Evolutionary conservation across 2,888 invertebrate species (phyloP).

Genomic region (Phyto melanocephala): DNA sequence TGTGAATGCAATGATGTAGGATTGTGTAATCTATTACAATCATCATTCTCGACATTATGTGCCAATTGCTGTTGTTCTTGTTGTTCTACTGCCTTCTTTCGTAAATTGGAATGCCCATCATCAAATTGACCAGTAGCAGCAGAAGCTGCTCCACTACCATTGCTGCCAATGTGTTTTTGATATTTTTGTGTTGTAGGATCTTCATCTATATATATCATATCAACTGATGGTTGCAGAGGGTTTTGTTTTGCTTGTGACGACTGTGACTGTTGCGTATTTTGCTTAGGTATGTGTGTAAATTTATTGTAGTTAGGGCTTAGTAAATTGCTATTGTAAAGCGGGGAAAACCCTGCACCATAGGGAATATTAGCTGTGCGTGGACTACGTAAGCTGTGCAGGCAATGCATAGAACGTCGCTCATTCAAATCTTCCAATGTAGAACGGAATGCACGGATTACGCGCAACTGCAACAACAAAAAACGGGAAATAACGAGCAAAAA

Average conservation of each 20-base stretch:
- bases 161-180: conserved; percentile 67
- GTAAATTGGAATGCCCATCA: neutral
- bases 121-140: neutral
- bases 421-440: conserved; percentile 99
- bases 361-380: conserved; percentile 81
- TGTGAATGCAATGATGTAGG: neutral
- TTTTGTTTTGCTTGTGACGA: conserved; percentile 47
- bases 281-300: conserved; percentile 63
- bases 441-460: conserved; percentile 99
- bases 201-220: conserved; percentile 86
- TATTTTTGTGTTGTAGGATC: conserved; percentile 76
- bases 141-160: conserved; percentile 21
- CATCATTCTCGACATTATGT: neutral
- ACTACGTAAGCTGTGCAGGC: conserved; percentile 95
- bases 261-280: conserved; percentile 69
- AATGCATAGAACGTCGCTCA: conserved; percentile 98
- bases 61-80: conserved; percentile 3
- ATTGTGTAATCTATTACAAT: neutral
- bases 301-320: conserved; percentile 71
- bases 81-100: neutral
- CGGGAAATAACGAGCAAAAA: conserved; percentile 76
- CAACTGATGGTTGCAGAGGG: conserved; percentile 79
- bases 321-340: conserved; percentile 74
- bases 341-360: conserved; percentile 64
- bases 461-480: conserved; percentile 91